Evolutionary conservation across 2,797 vertebrate genomes (phyloP).

Genomic region (Antrozous pallidus): DNA sequence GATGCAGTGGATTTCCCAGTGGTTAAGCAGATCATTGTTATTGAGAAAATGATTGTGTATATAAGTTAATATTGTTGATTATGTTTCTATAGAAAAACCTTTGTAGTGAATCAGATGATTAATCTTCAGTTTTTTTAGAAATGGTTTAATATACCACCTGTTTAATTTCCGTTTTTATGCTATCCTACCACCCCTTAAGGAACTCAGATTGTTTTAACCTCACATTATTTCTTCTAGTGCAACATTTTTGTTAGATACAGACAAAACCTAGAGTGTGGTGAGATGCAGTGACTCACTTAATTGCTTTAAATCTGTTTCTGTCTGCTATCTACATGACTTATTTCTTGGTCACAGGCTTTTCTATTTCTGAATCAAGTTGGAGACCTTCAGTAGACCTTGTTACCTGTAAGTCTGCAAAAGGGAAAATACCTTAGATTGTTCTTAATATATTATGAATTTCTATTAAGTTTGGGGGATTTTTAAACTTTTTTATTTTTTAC

Average conservation of each 20-base stretch:
- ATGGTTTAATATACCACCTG: not conserved
- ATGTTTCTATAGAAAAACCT: slow-evolving; percentile 13
- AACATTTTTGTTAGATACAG: slow-evolving; percentile 32
- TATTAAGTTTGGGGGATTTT: not conserved
- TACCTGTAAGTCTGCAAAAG: slow-evolving; percentile 37
- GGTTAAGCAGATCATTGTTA: not conserved
- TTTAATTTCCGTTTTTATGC: slow-evolving; percentile 1
- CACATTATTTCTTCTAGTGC: not conserved
- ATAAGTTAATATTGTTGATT: slow-evolving; percentile 20
- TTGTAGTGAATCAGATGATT: not conserved
- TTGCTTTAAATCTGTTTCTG: slow-evolving; percentile 18
- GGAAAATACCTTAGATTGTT: not conserved
- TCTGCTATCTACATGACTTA: not conserved
- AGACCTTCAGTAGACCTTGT: not conserved
- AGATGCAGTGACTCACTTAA: slow-evolving; percentile 6
- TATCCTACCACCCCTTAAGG: not conserved
- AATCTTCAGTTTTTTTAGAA: not conserved
- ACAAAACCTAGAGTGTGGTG: not conserved
- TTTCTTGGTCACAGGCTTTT: slow-evolving; percentile 17
- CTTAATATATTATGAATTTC: slow-evolving; percentile 26
- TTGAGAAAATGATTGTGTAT: not conserved
- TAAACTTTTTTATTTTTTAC: not conserved
- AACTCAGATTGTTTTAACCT: slow-evolving; percentile 1
- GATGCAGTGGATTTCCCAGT: slow-evolving; percentile 15
- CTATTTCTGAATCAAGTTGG: slow-evolving; percentile 29